Conservation (phyloP, 2,888 invertebrate genomes). For the Acronicta leporina region DNA sequence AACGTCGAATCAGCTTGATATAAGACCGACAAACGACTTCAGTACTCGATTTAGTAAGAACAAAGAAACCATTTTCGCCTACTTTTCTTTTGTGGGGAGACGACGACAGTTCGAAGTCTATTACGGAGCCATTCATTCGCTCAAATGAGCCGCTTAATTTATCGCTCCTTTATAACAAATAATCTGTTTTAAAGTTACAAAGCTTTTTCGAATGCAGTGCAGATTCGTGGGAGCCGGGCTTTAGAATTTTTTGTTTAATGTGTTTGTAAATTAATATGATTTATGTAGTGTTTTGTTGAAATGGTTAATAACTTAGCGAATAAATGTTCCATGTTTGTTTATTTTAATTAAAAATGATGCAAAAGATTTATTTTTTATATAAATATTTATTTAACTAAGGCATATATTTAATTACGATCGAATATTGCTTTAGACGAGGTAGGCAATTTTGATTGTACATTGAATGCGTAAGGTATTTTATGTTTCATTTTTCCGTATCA, state of each 20-base stretch:
- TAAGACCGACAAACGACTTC: conserved; percentile 85
- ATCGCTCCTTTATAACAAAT: conserved; percentile 77
- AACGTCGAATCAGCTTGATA: conserved; percentile 87
- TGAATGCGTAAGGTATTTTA: no score
- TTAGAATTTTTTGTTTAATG: conserved; percentile 6
- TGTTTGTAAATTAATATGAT: not conserved
- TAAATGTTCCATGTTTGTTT: not conserved
- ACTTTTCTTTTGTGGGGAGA: conserved; percentile 83
- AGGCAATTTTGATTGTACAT: no score
- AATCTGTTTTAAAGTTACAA: conserved; percentile 71
- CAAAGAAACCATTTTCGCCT: conserved; percentile 81
- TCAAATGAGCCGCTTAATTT: conserved; percentile 86
- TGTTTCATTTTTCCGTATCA: no score
- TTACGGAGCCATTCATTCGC: conserved; percentile 83
- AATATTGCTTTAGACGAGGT: no score
- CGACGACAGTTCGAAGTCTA: conserved; percentile 84
- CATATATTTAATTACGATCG: not conserved
- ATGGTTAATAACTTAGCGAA: not conserved
- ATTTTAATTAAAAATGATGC: not conserved
- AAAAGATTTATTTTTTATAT: no score
- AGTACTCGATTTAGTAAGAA: conserved; percentile 86
- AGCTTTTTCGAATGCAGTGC: conserved; percentile 45
- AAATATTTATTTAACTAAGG: not conserved
- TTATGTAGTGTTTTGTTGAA: not conserved
- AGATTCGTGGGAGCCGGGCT: conserved; percentile 25